phyloP scores from a whole-genome alignment of 2,113 vertebrate genomes.

The Alethe castanea region DNA sequence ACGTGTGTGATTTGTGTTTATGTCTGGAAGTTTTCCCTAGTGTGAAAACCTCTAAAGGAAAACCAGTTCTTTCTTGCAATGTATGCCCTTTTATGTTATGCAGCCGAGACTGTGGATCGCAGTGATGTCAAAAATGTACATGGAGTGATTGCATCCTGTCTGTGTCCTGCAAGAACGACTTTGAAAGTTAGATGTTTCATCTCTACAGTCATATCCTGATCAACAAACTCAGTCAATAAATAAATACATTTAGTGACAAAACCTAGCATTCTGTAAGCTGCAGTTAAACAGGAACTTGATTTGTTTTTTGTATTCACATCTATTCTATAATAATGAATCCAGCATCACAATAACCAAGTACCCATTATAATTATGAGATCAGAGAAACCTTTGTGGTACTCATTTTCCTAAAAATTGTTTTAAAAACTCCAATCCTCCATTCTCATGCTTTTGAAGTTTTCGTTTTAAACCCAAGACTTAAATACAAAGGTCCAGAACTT shows the following conservation, averaged over 20 bases:
- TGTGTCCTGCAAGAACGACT: conserved; percentile 56
- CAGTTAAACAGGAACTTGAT: conserved; percentile 62
- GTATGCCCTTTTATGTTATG: conserved; percentile 58
- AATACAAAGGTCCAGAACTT: conserved; percentile 42
- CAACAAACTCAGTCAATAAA: conserved; percentile 67
- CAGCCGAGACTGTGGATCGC: conserved; percentile 21
- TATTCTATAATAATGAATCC: conserved; percentile 50
- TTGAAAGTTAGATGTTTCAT: conserved; percentile 71
- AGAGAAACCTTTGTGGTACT: conserved; percentile 61
- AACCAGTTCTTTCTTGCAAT: conserved; percentile 29
- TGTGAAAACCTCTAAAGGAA: conserved; percentile 37
- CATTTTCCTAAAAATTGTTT: conserved; percentile 51
- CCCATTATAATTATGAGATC: conserved; percentile 47
- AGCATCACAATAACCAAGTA: conserved; percentile 14
- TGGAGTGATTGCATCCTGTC: conserved; percentile 57
- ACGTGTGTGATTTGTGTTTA: conserved; percentile 12
- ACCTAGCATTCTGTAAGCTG: conserved; percentile 51
- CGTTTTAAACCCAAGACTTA: conserved; percentile 32
- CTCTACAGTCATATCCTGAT: conserved; percentile 68
- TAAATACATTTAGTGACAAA: conserved; percentile 67
- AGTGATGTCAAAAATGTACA: conserved; percentile 65
- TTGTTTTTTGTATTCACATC: conserved; percentile 59
- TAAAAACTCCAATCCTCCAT: background rate
- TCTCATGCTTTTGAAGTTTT: conserved; percentile 66
- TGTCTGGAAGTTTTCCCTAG: conserved; percentile 47